Evolutionary conservation across 2,797 vertebrate genomes (phyloP).

Genomic region (Tragelaphus oryx): DNA sequence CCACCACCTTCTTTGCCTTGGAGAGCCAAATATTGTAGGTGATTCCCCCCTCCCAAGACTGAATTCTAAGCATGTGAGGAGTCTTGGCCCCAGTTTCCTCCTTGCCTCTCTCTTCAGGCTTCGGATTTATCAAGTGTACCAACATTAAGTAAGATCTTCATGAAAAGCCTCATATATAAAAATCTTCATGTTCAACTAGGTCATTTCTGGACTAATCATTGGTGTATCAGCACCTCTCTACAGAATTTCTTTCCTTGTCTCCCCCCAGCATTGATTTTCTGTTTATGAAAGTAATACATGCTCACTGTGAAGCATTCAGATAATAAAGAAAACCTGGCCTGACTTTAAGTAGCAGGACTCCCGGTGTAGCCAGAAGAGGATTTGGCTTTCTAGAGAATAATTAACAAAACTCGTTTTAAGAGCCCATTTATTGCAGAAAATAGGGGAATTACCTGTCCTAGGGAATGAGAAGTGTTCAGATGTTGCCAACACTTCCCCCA

Average conservation of each 20-base stretch:
- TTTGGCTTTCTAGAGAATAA: slow-evolving; percentile 60
- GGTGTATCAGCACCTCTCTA: background rate
- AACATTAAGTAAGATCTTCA: background rate
- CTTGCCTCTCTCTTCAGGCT: background rate
- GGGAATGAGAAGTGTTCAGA: slow-evolving; percentile 40
- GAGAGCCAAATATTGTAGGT: slow-evolving; percentile 12
- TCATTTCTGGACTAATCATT: slow-evolving; percentile 1
- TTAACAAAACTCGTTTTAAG: slow-evolving; percentile 53
- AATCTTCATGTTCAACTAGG: background rate
- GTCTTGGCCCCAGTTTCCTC: background rate
- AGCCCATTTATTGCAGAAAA: slow-evolving; percentile 59
- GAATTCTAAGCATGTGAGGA: background rate
- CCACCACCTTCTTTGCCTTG: background rate
- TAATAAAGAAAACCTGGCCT: slow-evolving; percentile 34
- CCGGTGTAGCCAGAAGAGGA: background rate
- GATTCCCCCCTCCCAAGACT: background rate
- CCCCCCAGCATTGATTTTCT: background rate
- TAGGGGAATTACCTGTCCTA: slow-evolving; percentile 61
- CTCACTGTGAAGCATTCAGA: background rate
- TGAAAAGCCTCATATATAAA: background rate
- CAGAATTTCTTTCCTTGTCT: background rate
- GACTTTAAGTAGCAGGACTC: slow-evolving; percentile 33
- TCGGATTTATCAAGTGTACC: background rate
- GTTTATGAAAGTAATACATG: slow-evolving; percentile 40
- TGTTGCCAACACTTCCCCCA: background rate